A percentile compares a stretch with the other conserved stretches of the same genome.
Conservation (phyloP, 2,113 vertebrate genomes). For the Chamaea fasciata region DNA sequence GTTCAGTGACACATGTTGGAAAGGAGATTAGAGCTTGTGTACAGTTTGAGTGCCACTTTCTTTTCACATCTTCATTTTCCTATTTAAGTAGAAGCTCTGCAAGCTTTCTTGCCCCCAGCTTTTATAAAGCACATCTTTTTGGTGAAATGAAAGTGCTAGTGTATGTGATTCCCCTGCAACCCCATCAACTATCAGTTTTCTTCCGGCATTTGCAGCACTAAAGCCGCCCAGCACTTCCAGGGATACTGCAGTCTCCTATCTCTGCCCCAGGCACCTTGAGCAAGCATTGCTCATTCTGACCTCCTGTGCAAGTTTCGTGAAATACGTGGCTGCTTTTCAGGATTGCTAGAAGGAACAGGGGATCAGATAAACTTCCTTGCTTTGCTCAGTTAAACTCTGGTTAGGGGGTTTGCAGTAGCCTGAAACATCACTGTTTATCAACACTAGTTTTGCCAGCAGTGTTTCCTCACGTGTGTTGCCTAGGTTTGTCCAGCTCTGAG, state of each 20-base stretch:
- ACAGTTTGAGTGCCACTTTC: background rate
- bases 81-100: background rate
- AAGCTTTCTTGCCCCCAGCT: background rate
- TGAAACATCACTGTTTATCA: background rate
- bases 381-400: background rate
- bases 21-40: background rate
- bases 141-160: background rate
- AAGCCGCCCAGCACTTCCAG: background rate
- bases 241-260: background rate
- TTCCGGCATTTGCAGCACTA: background rate
- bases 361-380: background rate
- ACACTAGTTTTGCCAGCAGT: background rate
- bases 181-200: background rate
- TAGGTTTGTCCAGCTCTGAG: background rate
- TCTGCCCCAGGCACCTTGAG: background rate
- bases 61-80: background rate
- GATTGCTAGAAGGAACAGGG: background rate
- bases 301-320: accelerated
- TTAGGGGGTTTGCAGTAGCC: background rate
- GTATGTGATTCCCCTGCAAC: accelerated
- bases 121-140: background rate
- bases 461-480: accelerated
- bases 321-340: background rate
- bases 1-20: background rate
- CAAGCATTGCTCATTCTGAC: background rate